Evolutionary conservation across 2,888 invertebrate species (phyloP).

Genomic region (Brassicogethes aeneus): DNA sequence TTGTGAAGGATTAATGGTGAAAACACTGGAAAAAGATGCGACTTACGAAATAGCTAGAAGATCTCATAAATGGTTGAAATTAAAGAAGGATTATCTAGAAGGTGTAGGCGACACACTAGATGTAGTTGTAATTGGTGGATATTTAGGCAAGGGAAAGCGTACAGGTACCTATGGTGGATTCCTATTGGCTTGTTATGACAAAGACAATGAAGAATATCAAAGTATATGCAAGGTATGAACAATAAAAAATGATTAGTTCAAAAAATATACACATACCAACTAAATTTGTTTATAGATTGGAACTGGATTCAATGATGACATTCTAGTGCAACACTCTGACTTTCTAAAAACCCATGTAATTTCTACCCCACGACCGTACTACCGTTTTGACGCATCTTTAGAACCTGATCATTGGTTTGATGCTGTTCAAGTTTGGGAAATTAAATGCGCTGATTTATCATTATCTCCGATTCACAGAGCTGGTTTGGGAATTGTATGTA

Average conservation of each 20-base stretch:
- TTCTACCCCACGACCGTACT: slow-evolving; percentile 67
- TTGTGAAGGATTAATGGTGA: slow-evolving; percentile 99
- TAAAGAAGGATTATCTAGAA: slow-evolving; percentile 97
- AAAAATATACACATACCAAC: too few relatives aligned
- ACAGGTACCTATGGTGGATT: slow-evolving; percentile 93
- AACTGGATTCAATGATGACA: slow-evolving; percentile 91
- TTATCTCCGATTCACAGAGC: slow-evolving; percentile 91
- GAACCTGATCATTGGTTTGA: slow-evolving; percentile 87
- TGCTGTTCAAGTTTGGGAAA: slow-evolving; percentile 74
- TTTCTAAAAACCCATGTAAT: slow-evolving; percentile 70
- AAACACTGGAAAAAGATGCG: slow-evolving; percentile 81
- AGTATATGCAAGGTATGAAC: slow-evolving; percentile 81
- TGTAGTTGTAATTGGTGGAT: slow-evolving; percentile 92
- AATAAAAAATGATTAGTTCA: too few relatives aligned
- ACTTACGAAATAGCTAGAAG: slow-evolving; percentile 96
- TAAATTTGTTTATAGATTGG: slow-evolving; percentile 77
- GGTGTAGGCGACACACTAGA: slow-evolving; percentile 96
- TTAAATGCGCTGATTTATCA: slow-evolving; percentile 80
- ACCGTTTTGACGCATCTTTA: slow-evolving; percentile 62
- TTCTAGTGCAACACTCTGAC: slow-evolving; percentile 66
- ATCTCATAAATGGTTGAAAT: slow-evolving; percentile 88
- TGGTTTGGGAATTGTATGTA: slow-evolving; percentile 68
- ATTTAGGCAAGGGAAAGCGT: slow-evolving; percentile 85
- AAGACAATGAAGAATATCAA: slow-evolving; percentile 85
- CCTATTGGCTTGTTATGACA: slow-evolving; percentile 87